Conservation (phyloP, 2,113 vertebrate genomes). For the Abramis brama region DNA sequence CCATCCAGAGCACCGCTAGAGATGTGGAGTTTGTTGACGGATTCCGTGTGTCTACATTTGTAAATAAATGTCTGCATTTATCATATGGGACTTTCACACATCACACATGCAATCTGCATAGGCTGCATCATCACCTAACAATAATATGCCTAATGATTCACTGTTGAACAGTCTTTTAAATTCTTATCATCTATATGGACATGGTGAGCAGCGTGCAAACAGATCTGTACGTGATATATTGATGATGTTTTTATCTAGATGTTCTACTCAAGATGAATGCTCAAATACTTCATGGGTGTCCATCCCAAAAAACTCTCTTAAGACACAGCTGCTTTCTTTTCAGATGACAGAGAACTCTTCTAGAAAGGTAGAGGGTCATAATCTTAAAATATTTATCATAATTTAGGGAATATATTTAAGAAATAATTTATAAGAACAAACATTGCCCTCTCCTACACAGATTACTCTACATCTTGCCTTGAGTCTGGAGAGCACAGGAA, state of each 20-base stretch:
- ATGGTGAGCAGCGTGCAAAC: not conserved
- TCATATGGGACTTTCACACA: not conserved
- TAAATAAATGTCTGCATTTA: not conserved
- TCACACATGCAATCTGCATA: not conserved
- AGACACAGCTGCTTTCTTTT: not conserved
- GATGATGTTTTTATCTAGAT: conserved; percentile 58
- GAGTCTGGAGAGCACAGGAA: not conserved
- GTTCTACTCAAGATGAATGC: conserved; percentile 68
- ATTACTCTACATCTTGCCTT: conserved; percentile 59
- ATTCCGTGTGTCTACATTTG: too few species aligned
- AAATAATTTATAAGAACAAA: not conserved
- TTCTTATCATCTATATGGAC: too few species aligned
- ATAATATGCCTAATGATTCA: too few species aligned
- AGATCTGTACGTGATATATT: not conserved
- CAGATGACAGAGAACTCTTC: conserved; percentile 26
- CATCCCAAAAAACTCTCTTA: conserved; percentile 60
- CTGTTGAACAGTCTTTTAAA: too few species aligned
- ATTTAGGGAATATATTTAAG: not conserved
- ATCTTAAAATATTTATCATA: not conserved
- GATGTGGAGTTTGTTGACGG: too few species aligned
- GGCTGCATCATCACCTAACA: not conserved
- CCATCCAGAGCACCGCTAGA: too few species aligned
- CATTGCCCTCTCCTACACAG: conserved; percentile 43
- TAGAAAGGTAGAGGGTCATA: conserved; percentile 56
- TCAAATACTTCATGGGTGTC: conserved; percentile 64